Conservation (phyloP, 2,888 invertebrate species). For the Nephrotoma appendiculata region DNA sequence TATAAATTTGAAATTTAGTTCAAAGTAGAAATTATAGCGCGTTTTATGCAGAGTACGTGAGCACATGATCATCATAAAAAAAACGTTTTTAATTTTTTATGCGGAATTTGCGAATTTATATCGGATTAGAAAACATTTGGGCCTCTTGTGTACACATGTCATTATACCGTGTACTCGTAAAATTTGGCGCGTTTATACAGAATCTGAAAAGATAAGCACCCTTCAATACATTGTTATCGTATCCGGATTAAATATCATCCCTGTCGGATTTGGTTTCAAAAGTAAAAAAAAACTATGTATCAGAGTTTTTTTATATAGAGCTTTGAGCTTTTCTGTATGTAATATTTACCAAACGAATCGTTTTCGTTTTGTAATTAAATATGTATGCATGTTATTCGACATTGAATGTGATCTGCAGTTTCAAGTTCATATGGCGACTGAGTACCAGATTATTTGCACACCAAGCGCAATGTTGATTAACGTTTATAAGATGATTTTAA, state of each 20-base stretch:
- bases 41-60: not conserved
- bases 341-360: no score
- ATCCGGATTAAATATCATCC: not conserved
- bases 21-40: not conserved
- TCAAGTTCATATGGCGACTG: not conserved
- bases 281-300: not conserved
- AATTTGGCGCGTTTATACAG: not conserved
- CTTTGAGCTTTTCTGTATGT: not conserved
- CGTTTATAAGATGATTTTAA: not conserved
- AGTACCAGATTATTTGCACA: not conserved
- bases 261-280: not conserved
- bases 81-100: not conserved
- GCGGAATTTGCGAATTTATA: not conserved
- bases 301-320: not conserved
- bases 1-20: not conserved
- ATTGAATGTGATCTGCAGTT: not conserved
- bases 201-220: not conserved
- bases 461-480: not conserved
- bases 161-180: not conserved
- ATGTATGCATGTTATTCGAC: not conserved
- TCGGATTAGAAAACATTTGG: not conserved
- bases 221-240: not conserved
- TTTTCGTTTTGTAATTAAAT: not conserved
- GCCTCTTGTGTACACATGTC: not conserved
- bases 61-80: not conserved